Evolutionary conservation across 2,113 vertebrate species (phyloP).

Genomic region (Toxotes chatareus): DNA sequence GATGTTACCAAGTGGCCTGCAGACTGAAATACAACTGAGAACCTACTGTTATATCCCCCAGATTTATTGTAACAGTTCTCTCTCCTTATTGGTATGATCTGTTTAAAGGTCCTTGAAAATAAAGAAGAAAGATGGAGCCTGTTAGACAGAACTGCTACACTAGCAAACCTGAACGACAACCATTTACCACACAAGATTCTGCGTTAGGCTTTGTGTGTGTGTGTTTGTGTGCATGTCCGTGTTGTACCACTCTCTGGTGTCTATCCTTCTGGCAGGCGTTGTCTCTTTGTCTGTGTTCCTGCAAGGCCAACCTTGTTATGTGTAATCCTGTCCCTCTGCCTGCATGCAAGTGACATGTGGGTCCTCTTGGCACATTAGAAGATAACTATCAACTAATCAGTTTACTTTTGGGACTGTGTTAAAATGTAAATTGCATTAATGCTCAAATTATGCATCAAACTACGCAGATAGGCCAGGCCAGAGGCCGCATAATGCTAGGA

Average conservation of each 20-base stretch:
- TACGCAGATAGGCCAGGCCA: slow-evolving; percentile 78
- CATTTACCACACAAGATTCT: slow-evolving; percentile 63
- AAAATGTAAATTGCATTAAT: slow-evolving; percentile 88
- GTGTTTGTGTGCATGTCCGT: slow-evolving; percentile 10
- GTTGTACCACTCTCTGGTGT: slow-evolving; percentile 32
- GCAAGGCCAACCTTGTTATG: slow-evolving; percentile 77
- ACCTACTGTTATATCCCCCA: slow-evolving; percentile 40
- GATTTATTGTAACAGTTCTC: slow-evolving; percentile 59
- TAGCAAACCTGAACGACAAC: slow-evolving; percentile 74
- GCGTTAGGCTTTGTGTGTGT: slow-evolving; percentile 24
- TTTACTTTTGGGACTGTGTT: slow-evolving; percentile 85
- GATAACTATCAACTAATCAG: slow-evolving; percentile 87
- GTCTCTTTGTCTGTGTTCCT: slow-evolving; percentile 72
- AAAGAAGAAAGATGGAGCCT: slow-evolving; percentile 73
- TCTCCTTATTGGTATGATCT: slow-evolving; percentile 72
- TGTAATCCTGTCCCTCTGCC: slow-evolving; percentile 76
- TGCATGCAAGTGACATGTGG: slow-evolving; percentile 76
- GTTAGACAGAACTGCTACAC: slow-evolving; percentile 69
- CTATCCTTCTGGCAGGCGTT: slow-evolving; percentile 71
- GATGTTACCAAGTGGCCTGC: slow-evolving; percentile 26
- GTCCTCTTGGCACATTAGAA: slow-evolving; percentile 83
- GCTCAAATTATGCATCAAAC: slow-evolving; percentile 85
- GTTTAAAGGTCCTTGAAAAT: slow-evolving; percentile 78
- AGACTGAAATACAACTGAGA: slow-evolving; percentile 37
- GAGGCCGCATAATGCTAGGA: slow-evolving; percentile 81